phyloP scores from a whole-genome alignment of 2,113 vertebrate genomes.

The Leuciscus idus region DNA sequence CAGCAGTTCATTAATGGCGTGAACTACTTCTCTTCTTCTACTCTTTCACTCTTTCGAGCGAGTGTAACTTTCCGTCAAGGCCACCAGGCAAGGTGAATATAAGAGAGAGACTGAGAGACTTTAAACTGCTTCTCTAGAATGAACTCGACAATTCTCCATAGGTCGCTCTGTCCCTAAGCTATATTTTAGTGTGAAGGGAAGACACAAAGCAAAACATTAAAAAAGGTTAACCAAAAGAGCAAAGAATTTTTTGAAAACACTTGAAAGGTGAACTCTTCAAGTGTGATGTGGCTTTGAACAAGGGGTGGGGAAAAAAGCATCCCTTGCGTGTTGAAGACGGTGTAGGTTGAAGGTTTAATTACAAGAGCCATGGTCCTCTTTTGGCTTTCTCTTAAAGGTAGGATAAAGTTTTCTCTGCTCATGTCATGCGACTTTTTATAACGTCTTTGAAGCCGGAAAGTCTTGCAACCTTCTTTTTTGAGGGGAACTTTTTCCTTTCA shows the following conservation, averaged over 20 bases:
- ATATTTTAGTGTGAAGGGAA: constrained; percentile 63
- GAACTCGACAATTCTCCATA: constrained; percentile 71
- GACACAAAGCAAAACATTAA: constrained; percentile 64
- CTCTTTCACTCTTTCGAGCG: background rate
- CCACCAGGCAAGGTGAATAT: constrained; percentile 67
- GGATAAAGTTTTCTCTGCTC: constrained; percentile 26
- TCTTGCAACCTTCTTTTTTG: constrained; percentile 22
- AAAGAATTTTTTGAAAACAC: constrained; percentile 59
- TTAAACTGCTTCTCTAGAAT: constrained; percentile 70
- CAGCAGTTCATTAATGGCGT: constrained; percentile 52
- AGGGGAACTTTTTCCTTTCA: constrained; percentile 40
- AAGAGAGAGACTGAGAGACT: constrained; percentile 66
- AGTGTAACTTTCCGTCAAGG: constrained; percentile 66
- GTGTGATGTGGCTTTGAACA: constrained; percentile 36
- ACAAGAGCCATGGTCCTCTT: constrained; percentile 28
- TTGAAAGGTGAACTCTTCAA: constrained; percentile 58
- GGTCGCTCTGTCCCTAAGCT: constrained; percentile 68
- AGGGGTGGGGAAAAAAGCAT: constrained; percentile 63
- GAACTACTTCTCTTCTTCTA: constrained; percentile 42
- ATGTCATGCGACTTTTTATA: constrained; percentile 27
- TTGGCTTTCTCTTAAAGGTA: constrained; percentile 36
- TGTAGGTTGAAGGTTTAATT: constrained; percentile 65
- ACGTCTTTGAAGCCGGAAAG: constrained; percentile 44
- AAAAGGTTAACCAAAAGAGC: constrained; percentile 58
- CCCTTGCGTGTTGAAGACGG: constrained; percentile 61